Evolutionary conservation across 2,888 invertebrate species (phyloP).

Genomic region (Colostygia pectinataria): DNA sequence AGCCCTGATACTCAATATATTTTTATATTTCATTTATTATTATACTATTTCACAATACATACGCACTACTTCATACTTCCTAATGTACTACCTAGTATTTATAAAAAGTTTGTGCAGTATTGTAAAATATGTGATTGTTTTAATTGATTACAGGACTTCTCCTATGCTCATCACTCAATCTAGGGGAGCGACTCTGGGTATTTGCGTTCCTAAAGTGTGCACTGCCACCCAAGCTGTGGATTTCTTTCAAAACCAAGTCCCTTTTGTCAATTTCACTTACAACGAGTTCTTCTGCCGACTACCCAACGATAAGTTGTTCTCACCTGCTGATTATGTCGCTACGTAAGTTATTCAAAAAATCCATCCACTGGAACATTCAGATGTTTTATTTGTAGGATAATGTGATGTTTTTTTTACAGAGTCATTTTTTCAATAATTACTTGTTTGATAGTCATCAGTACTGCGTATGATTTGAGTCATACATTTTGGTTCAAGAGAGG

Average conservation of each 20-base stretch:
- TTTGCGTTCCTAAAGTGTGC: constrained; percentile 58
- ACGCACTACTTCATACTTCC: too few species aligned
- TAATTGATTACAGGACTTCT: constrained; percentile 41
- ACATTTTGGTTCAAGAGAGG: constrained; percentile 44
- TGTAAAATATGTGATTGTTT: background rate
- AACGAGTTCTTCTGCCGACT: constrained; percentile 54
- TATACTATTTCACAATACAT: too few species aligned
- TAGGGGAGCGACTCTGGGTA: constrained; percentile 35
- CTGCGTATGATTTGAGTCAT: constrained; percentile 51
- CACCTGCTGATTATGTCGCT: constrained; percentile 55
- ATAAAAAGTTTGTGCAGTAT: background rate
- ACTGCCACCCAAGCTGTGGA: constrained; percentile 44
- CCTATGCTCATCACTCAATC: constrained; percentile 32
- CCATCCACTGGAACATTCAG: too few species aligned
- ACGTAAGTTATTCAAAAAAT: constrained; percentile 43
- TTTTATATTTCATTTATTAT: too few species aligned
- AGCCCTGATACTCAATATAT: too few species aligned
- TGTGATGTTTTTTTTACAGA: constrained; percentile 52
- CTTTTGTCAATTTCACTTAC: constrained; percentile 44
- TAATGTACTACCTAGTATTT: background rate
- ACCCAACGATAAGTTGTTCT: constrained; percentile 58
- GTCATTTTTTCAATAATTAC: constrained; percentile 49
- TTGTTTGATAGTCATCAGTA: constrained; percentile 44
- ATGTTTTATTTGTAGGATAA: too few species aligned
- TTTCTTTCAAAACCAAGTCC: constrained; percentile 38